phyloP scores from a whole-genome alignment of 2,113 vertebrate species.

The Lonchura striata region DNA sequence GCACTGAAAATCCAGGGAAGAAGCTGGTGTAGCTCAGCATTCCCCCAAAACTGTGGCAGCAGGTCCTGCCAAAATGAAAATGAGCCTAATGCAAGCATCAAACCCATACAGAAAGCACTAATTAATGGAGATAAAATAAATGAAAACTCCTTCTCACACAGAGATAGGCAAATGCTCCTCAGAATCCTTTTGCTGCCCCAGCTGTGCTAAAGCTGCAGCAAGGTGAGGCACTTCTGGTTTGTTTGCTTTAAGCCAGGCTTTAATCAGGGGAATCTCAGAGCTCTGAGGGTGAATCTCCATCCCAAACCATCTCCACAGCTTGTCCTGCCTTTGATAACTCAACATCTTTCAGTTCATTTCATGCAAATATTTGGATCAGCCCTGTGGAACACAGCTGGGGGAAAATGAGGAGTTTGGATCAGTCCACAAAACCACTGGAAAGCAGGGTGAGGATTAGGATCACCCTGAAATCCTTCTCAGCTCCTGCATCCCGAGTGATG shows the following conservation, averaged over 20 bases:
- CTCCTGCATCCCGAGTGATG: not conserved
- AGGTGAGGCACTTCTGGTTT: conserved; percentile 3
- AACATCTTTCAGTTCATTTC: not conserved
- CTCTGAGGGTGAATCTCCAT: not conserved
- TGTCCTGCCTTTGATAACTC: not conserved
- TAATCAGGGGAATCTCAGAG: not conserved
- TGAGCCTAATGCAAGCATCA: not conserved
- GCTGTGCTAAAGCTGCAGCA: not conserved
- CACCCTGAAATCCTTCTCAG: not conserved
- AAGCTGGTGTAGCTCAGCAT: not conserved
- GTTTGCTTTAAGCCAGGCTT: conserved; percentile 14
- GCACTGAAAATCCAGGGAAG: not conserved
- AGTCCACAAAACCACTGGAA: not conserved
- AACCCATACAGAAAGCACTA: not conserved
- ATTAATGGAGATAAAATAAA: conserved; percentile 38
- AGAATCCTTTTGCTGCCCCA: not conserved
- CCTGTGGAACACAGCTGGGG: not conserved
- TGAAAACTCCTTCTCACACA: conserved; percentile 7
- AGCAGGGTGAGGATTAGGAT: not conserved
- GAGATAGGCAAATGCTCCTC: conserved; percentile 43
- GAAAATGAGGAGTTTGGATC: not conserved
- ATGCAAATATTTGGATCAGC: not conserved
- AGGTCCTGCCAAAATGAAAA: conserved; percentile 22
- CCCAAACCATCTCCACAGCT: not conserved
- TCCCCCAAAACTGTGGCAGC: not conserved